Percentiles rank a stretch among this genome's conserved stretches.
Evolutionary conservation across 1,140 invertebrate species (phyloP).

Genomic region (Helicoverpa armigera): DNA sequence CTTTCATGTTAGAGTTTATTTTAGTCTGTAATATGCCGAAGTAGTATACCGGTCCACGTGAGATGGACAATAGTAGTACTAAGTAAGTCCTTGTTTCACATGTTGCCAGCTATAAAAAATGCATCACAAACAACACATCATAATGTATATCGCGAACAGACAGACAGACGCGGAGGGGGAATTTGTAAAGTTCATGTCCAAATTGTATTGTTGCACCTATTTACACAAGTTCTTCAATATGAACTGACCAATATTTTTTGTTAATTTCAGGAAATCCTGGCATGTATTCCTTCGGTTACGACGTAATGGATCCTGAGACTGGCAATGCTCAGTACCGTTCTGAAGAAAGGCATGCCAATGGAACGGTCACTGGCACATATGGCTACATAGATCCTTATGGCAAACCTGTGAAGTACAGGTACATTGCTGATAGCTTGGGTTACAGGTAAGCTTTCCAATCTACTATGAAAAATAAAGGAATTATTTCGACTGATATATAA

Average conservation of each 20-base stretch:
- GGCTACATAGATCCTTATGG: conserved; percentile 89
- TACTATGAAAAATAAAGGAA: too few relatives aligned
- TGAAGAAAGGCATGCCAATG: conserved; percentile 89
- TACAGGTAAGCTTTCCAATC: conserved; percentile 86
- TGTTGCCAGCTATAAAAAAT: too few relatives aligned
- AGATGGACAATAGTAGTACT: too few relatives aligned
- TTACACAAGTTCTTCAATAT: neutral
- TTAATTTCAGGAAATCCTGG: conserved; percentile 84
- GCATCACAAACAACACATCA: too few relatives aligned
- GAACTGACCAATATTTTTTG: neutral
- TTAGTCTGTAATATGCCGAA: too few relatives aligned
- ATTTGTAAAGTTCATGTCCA: neutral
- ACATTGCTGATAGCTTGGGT: conserved; percentile 88
- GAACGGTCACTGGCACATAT: conserved; percentile 90
- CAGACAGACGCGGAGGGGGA: too few relatives aligned
- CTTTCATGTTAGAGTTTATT: too few relatives aligned
- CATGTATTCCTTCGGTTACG: conserved; percentile 90
- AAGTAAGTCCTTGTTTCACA: too few relatives aligned
- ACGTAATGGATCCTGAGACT: conserved; percentile 88
- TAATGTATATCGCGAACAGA: too few relatives aligned
- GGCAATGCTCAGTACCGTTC: conserved; percentile 90
- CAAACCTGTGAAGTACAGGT: conserved; percentile 87
- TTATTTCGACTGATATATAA: too few relatives aligned
- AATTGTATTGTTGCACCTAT: neutral
- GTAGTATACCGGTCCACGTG: too few relatives aligned